Base-by-base conservation (phyloP, 2,113 vertebrate genomes). In the Neolamprologus cancellatus region DNA sequence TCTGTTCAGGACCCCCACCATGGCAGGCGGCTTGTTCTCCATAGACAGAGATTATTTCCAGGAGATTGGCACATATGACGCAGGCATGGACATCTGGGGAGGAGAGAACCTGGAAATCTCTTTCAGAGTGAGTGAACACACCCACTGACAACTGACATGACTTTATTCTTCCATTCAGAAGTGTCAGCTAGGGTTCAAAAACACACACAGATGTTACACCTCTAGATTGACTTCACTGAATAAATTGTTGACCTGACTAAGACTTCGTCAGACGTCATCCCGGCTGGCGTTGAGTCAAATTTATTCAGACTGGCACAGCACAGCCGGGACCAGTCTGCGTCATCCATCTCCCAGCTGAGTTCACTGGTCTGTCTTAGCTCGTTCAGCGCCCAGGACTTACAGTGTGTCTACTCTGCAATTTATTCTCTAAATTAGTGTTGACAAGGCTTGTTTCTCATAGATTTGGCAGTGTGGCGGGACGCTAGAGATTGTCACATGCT, bases 21-120 rank as follows among this genome's bases (percentile, higher is more conserved):
- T 99, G 99, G 99, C 98, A 85, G 98, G 99, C 89, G 98, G 99
- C 87, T 96, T 99, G 90, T 99, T 99, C 95, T 99, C 99, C 91
- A 99, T 99, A 96, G 98, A 99, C 95, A 96, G 98, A 95, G 98
- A 99, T 95, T 99, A 99, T 95, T 99, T 99, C 93, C 98, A 99
- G 92, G 97, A 99, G 95, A 99, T 99, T 84, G 99, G 99, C 94
- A 99, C 98, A 2, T 99, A 99, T 53, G 99, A 99, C 94, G 97
- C 98, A 92, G 99, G 99, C 96, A 99, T 99, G 99, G 98, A 99
- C 97, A 99, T 99, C 94, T 99, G 99, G 99, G 99, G 98, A 86
- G 99, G 99, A 94, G 99, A 99, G 95, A 99, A 99, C 95, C 96
- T 99, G 93, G 99, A 99, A 96, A 99, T 99, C 94, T 99, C 99